phyloP scores from a whole-genome alignment of 2,888 invertebrate genomes.

The Thymelicus acteon region DNA sequence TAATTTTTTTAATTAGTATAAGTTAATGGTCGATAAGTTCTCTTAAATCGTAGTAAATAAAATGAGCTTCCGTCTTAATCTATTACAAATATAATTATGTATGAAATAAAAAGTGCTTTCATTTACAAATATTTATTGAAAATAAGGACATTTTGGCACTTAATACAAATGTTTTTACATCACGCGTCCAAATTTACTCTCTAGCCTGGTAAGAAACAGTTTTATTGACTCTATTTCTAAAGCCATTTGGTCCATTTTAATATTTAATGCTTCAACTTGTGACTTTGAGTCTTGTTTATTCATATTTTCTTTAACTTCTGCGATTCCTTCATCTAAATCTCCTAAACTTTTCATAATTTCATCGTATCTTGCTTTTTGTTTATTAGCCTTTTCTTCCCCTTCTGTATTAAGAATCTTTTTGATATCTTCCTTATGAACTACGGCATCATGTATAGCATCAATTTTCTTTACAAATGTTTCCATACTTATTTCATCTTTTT shows the following conservation, averaged over 20 bases:
- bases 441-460: conserved; percentile 67
- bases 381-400: conserved; percentile 42
- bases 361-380: conserved; percentile 53
- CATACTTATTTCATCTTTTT: conserved; percentile 64
- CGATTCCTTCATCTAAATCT: conserved; percentile 62
- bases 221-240: conserved; percentile 68
- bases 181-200: conserved; percentile 59
- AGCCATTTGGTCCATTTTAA: conserved; percentile 71
- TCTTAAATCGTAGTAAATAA: too few species aligned
- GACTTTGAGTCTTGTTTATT: conserved; percentile 55
- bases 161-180: not conserved
- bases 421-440: conserved; percentile 55
- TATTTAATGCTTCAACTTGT: conserved; percentile 61
- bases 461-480: conserved; percentile 63
- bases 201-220: conserved; percentile 63
- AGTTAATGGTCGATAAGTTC: too few species aligned
- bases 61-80: too few species aligned
- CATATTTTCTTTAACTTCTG: conserved; percentile 61
- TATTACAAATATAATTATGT: not conserved
- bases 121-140: not conserved
- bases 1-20: too few species aligned
- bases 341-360: conserved; percentile 64
- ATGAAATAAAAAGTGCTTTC: not conserved
- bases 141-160: not conserved
- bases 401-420: conserved; percentile 42